A percentile compares a stretch with the other conserved stretches of the same genome.
phyloP scores from a whole-genome alignment of 2,113 vertebrate species.

The Serilophus lunatus region DNA sequence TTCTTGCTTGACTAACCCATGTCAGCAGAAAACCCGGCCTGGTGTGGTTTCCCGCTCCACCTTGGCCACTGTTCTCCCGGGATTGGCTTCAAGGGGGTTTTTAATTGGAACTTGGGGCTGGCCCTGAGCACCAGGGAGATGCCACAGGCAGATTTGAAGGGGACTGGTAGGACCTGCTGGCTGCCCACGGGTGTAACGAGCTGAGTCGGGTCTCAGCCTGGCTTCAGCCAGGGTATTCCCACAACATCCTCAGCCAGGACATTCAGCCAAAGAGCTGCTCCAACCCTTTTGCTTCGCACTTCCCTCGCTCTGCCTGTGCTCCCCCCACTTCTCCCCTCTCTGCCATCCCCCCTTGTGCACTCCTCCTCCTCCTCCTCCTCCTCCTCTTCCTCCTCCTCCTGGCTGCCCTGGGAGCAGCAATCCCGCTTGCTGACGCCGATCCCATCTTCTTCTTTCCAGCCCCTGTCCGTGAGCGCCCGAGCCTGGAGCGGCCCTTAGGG shows the following conservation, averaged over 20 bases:
- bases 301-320: background rate
- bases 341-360: background rate
- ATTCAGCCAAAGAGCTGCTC: background rate
- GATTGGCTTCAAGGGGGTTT: background rate
- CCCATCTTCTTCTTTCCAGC: conserved; percentile 53
- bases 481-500: conserved; percentile 30
- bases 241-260: background rate
- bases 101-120: background rate
- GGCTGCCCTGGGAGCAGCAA: background rate
- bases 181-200: fast-evolving
- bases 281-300: background rate
- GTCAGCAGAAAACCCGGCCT: background rate
- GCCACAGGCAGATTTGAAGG: background rate
- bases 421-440: conserved; percentile 23
- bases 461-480: background rate
- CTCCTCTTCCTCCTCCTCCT: background rate
- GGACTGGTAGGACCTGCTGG: background rate
- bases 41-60: background rate
- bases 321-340: background rate
- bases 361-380: background rate
- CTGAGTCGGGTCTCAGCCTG: background rate
- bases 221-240: background rate
- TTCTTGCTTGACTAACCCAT: background rate
- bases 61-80: background rate
- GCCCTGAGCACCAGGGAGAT: background rate